Percentiles rank a stretch among this genome's conserved stretches.
Conservation (phyloP, 1,140 invertebrate species). For the Lepidurus couesii region DNA sequence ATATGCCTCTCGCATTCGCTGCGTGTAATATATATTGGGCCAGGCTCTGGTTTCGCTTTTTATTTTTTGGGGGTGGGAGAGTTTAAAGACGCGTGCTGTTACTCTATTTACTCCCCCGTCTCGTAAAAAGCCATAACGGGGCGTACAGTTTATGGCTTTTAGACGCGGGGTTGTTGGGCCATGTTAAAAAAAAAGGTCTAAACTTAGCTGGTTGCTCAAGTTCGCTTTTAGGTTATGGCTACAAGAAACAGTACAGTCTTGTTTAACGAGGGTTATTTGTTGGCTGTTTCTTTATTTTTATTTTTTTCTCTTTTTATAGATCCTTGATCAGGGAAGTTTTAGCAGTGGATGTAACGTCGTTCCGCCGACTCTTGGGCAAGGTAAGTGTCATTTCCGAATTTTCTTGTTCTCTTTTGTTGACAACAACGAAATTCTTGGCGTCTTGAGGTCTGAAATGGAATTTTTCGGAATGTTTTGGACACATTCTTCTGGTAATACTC, state of each 20-base stretch:
- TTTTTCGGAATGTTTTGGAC: background rate
- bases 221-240: background rate
- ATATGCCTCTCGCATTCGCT: background rate
- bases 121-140: background rate
- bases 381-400: background rate
- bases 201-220: background rate
- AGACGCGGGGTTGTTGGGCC: background rate
- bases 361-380: background rate
- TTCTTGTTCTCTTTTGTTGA: background rate
- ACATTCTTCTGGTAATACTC: too few species aligned
- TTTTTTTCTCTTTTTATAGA: background rate
- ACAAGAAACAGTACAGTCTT: background rate
- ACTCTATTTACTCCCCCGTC: background rate
- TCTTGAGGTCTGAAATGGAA: background rate
- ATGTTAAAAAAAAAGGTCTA: background rate
- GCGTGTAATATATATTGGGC: background rate
- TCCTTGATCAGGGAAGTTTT: background rate
- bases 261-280: background rate
- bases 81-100: background rate
- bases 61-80: background rate
- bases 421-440: constrained; percentile 8
- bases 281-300: background rate
- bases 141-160: background rate
- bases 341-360: background rate
- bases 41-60: background rate